Evolutionary conservation across 2,888 invertebrate species (phyloP).

Genomic region (Falcaria lacertinaria): DNA sequence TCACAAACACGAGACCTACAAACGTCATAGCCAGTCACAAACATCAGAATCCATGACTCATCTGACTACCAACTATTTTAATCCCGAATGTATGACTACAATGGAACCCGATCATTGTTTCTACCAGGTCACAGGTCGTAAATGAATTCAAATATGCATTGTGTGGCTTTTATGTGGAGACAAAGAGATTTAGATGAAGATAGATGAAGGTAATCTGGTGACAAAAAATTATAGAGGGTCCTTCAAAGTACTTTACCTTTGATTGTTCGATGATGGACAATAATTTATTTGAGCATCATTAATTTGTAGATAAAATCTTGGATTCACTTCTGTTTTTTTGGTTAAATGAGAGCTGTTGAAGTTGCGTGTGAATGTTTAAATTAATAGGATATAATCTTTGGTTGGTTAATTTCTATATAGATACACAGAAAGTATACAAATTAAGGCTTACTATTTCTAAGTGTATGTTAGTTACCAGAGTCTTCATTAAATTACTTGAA

Average conservation of each 20-base stretch:
- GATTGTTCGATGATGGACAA: conserved; percentile 46
- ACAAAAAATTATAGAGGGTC: neutral
- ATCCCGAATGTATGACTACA: conserved; percentile 7
- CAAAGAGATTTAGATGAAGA: conserved; percentile 18
- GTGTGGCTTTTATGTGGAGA: conserved; percentile 46
- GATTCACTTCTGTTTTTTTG: neutral
- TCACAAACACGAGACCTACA: no score
- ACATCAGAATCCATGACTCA: neutral
- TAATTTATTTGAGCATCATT: conserved; percentile 66
- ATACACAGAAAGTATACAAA: no score
- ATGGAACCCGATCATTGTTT: neutral
- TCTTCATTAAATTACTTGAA: no score
- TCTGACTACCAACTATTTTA: neutral
- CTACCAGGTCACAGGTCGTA: conserved; percentile 44
- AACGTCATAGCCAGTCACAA: no score
- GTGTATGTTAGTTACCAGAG: no score
- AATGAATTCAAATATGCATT: conserved; percentile 75
- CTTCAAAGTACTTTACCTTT: neutral
- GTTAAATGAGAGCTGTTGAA: no score
- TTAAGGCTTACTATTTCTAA: no score
- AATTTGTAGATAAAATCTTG: conserved; percentile 55
- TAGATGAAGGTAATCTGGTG: conserved; percentile 13
- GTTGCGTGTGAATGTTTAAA: neutral
- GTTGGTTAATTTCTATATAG: no score
- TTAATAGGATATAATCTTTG: no score